Evolutionary conservation across 1,140 invertebrate genomes (phyloP).

Genomic region (Lutraria rhynchaena): DNA sequence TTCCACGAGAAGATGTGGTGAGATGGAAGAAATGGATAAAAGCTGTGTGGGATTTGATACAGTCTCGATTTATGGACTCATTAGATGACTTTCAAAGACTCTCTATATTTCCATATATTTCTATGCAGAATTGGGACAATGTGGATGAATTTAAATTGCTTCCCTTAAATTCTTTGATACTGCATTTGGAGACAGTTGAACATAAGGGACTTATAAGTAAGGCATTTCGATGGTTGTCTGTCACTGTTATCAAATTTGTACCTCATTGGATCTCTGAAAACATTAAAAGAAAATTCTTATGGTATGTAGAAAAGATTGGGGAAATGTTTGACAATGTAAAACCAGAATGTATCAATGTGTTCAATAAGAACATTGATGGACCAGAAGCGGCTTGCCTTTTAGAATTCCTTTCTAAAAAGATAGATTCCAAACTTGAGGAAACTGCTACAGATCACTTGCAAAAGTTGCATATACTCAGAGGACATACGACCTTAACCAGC

Average conservation of each 20-base stretch:
- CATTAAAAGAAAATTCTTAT: neutral
- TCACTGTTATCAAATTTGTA: neutral
- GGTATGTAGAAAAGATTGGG: too few species aligned
- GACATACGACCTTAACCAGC: neutral
- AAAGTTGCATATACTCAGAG: neutral
- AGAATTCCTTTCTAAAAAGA: neutral
- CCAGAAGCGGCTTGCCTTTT: neutral
- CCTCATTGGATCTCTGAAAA: neutral
- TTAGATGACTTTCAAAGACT: neutral
- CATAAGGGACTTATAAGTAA: neutral
- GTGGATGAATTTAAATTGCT: neutral
- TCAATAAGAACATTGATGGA: neutral
- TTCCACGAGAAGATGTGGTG: neutral
- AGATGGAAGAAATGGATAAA: neutral
- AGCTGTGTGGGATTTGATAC: neutral
- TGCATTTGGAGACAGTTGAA: neutral
- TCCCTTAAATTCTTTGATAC: neutral
- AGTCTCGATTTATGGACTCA: neutral
- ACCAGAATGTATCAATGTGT: neutral
- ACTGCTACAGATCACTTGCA: neutral
- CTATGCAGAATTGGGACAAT: neutral
- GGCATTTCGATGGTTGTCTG: neutral
- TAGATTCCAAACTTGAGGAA: neutral
- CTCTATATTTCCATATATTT: neutral
- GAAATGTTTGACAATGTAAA: too few species aligned